These are phyloP conservation scores for Plotosus lineatus DNA, from an alignment of 2,113 vertebrate genomes.

Conservation along the genomic window DNA sequence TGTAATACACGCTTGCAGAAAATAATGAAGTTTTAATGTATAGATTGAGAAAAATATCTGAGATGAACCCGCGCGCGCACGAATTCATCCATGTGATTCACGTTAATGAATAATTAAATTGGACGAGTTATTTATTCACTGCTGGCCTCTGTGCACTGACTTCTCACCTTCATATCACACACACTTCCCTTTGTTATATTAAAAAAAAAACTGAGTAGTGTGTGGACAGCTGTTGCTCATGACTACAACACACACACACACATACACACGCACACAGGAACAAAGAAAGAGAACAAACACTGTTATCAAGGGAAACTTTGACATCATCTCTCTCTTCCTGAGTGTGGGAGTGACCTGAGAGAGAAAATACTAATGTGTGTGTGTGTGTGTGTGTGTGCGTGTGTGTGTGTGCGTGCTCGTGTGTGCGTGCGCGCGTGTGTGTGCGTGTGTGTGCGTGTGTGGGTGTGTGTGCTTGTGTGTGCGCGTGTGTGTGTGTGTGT, in stretches of 20 bases:
- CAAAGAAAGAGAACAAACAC: conserved; percentile 38
- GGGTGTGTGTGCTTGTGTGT: conserved; percentile 23
- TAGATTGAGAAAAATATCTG: not conserved
- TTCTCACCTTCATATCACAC: not conserved
- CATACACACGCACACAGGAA: conserved; percentile 2
- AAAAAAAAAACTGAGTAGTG: not conserved
- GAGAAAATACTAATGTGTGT: no score
- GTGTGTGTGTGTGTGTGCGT: not conserved
- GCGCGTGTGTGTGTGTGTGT: conserved; percentile 50
- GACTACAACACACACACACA: conserved; percentile 13
- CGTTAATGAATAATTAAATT: not conserved
- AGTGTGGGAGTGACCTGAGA: no score
- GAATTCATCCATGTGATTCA: not conserved
- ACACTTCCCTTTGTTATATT: not conserved
- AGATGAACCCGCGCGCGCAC: not conserved
- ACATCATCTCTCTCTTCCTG: not conserved
- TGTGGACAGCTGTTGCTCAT: conserved; percentile 32
- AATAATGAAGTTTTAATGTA: not conserved
- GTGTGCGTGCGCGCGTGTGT: no score
- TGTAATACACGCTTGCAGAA: not conserved
- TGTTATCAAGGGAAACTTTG: conserved; percentile 3
- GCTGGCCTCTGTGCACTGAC: not conserved
- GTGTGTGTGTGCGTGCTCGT: not conserved
- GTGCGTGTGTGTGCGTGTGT: conserved; percentile 1
- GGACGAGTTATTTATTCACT: not conserved